A percentile compares a stretch with the other conserved stretches of the same genome.
These are phyloP conservation scores for Ellobius talpinus DNA, from an alignment of 2,113 vertebrate genomes.

Conservation along the genomic window DNA sequence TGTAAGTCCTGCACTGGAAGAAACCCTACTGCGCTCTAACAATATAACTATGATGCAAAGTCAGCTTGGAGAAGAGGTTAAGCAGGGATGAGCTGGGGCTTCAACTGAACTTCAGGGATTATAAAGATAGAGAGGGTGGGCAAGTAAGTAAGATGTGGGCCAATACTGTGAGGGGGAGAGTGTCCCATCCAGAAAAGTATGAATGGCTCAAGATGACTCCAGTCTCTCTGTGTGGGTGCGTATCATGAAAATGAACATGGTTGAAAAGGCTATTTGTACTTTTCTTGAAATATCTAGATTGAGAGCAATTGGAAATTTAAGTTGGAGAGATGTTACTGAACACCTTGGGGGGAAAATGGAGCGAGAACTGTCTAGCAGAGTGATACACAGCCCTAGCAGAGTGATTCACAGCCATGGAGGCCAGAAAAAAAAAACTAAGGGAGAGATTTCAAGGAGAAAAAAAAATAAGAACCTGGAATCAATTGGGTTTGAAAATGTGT, in stretches of 20 bases:
- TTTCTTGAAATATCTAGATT: neutral
- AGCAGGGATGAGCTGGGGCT: neutral
- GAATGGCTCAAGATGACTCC: neutral
- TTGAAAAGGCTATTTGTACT: neutral
- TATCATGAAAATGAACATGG: neutral
- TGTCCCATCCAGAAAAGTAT: neutral
- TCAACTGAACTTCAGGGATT: neutral
- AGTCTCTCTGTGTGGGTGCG: neutral
- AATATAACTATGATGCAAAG: neutral
- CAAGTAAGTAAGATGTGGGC: neutral
- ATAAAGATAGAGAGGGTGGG: neutral
- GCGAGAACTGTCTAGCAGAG: neutral
- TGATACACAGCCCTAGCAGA: neutral
- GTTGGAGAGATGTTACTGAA: neutral
- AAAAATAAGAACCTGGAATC: neutral
- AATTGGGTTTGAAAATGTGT: neutral
- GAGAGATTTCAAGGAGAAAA: neutral
- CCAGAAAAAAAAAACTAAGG: neutral
- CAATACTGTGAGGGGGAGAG: neutral
- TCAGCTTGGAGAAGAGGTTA: neutral
- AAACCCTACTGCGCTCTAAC: neutral
- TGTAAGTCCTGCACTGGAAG: neutral
- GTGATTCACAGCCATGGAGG: neutral
- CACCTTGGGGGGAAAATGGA: neutral
- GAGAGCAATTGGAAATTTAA: neutral